Base-by-base conservation (phyloP, 2,797 vertebrate genomes). In the Linurgus olivaceus region DNA sequence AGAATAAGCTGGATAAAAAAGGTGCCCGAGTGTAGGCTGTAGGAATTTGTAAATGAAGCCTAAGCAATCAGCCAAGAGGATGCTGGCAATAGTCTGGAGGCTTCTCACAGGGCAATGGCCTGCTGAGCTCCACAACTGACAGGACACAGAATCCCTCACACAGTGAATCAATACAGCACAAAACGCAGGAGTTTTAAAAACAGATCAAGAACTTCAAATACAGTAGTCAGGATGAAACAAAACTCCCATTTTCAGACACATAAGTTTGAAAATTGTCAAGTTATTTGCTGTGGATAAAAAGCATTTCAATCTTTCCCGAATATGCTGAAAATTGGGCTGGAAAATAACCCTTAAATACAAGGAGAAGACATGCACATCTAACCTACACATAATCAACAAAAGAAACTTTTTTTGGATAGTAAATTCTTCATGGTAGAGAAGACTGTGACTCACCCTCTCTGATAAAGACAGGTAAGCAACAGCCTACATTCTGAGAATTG, bases 81-180 rank as follows among this genome's bases (percentile, higher is more conserved):
- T 24, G 28, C 0, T 58, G 23, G 58, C 19, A 28, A 50, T 2
- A 81, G 61, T 10, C 45, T 31, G 51, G 31, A 54, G 28, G 28
- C 24, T 86, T 44, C 51, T 57, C n/a, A 6, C 3, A 31, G 29
- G 52, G 33, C 33, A 77, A n/a, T 0, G 5, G 17, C 0, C 0
- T 8, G 37, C 45, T 1, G 1, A 79, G 63, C 59, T 65, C 37
- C 1, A 0, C 11, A 6, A 9, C 0, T 1, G 0, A 63, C 28
- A 68, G 28, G 33, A 76, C 37, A 59, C 7, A 44, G 45, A 10
- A 48, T 28, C 13, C 44, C 26, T 58, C 52, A 25, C 13, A 48
- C 11, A 29, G 25, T 40, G 21, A 59, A 40, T 17, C 15, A n/a
- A 33, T 10, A 82, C 1, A 63, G 9, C 33, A 86, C 63, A 65